phyloP scores from a whole-genome alignment of 2,113 vertebrate genomes.

The Heterotis niloticus region DNA sequence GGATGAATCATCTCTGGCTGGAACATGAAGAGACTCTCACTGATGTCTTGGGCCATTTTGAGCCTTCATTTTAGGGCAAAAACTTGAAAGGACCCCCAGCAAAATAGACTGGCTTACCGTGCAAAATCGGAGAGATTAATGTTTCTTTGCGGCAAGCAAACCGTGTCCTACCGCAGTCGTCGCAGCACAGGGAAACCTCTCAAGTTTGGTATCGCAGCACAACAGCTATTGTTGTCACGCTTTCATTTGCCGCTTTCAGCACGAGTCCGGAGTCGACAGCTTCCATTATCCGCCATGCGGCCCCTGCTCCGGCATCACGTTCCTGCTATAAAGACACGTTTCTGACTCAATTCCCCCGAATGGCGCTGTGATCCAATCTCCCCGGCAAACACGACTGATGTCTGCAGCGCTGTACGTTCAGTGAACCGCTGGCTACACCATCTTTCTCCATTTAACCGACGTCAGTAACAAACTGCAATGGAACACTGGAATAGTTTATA shows the following conservation, averaged over 20 bases:
- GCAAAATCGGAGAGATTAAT: too few species aligned
- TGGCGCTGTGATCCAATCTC: slow-evolving; percentile 27
- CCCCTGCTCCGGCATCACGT: slow-evolving; percentile 30
- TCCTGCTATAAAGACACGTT: slow-evolving; percentile 35
- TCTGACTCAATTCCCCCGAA: slow-evolving; percentile 29
- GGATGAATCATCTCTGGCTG: too few species aligned
- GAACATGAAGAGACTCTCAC: too few species aligned
- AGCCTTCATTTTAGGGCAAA: too few species aligned
- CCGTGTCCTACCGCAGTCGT: too few species aligned
- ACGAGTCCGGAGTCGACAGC: slow-evolving; percentile 33
- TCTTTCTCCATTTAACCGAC: not conserved
- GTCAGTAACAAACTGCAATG: too few species aligned
- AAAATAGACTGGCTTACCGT: too few species aligned
- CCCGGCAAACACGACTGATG: slow-evolving; percentile 37
- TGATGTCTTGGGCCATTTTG: too few species aligned
- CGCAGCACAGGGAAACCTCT: too few species aligned
- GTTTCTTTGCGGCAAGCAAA: too few species aligned
- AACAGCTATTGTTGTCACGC: slow-evolving; percentile 20
- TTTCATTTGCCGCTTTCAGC: slow-evolving; percentile 22
- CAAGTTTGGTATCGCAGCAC: slow-evolving; percentile 7
- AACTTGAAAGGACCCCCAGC: too few species aligned
- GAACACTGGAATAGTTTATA: too few species aligned
- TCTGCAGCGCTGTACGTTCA: slow-evolving; percentile 25
- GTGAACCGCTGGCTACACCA: not conserved
- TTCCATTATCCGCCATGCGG: slow-evolving; percentile 37